These are phyloP conservation scores for Rhynchomys soricoides DNA, from an alignment of 2,113 vertebrate genomes.

Conservation along the genomic window DNA sequence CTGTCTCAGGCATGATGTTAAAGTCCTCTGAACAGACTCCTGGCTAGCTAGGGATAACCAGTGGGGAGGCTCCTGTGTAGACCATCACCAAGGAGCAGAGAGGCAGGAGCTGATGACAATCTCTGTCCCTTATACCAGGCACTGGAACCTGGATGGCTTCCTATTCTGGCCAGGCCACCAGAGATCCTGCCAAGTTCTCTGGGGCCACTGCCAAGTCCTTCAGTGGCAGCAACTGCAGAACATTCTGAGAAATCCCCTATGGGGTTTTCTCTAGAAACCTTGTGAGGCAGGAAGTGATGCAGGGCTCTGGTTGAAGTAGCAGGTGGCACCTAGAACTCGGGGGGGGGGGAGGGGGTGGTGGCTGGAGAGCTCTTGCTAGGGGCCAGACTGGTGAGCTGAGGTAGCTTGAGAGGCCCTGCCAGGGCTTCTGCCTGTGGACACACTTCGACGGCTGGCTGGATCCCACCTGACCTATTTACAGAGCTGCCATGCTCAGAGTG, in stretches of 20 bases:
- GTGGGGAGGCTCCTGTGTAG: background rate
- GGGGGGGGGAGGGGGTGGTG: too few species aligned
- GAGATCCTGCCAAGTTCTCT: background rate
- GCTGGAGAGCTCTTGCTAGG: background rate
- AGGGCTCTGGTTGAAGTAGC: background rate
- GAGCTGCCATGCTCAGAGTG: background rate
- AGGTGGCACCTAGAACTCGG: background rate
- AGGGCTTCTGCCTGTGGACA: accelerated
- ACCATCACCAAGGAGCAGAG: background rate
- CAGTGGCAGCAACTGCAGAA: background rate
- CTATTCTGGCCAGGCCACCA: background rate
- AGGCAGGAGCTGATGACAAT: background rate
- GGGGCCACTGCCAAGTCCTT: slow-evolving; percentile 32
- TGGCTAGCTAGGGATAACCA: accelerated
- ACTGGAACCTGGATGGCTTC: background rate
- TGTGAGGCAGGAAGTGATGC: slow-evolving; percentile 56
- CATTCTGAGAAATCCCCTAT: slow-evolving; percentile 55
- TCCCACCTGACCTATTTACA: background rate
- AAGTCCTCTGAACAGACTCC: accelerated
- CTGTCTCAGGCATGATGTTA: background rate
- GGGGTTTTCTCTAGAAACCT: slow-evolving; percentile 50
- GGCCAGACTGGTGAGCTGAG: background rate
- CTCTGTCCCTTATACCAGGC: background rate
- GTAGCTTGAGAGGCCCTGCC: background rate
- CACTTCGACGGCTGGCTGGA: background rate